Base-by-base conservation (phyloP, 2,113 vertebrate genomes). In the Psittacus erithacus region DNA sequence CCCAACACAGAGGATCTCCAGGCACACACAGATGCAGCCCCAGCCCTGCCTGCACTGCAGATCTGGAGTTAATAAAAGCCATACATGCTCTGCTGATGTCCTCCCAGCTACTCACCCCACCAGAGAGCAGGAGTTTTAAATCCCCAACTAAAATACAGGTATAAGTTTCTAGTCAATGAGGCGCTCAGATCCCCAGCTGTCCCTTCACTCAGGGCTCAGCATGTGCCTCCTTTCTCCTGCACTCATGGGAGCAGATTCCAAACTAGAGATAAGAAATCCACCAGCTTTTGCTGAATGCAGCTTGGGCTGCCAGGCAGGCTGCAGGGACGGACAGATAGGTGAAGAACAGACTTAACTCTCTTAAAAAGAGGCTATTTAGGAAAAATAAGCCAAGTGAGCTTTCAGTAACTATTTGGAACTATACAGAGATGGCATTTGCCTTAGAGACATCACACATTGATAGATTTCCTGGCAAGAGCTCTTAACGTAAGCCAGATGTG, bases 341-440 rank as follows among this genome's bases (percentile, higher is more conserved):
- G 77, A 63, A 84, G 16, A 77, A 19, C 86, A 82, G 84, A 68
- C 53, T 80, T 69, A 91, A 91, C 49, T 88, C 74, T 84, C 91
- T 70, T 89, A 90, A 88, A 91, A 90, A 81, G 83, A 95, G 93
- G 83, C 86, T 91, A 47, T 92, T 89, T 70, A 84, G 86, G 92
- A 93, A 95, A 94, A 95, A 89, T 53, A 96, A 97, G 95, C 95
- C 95, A 91, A 94, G 92, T 96, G 96, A 95, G 92, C n/a, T 31
- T 75, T 95, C 64, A 82, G 86, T 85, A 91, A 94, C 92, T 96
- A 94, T 91, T 44, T 71, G 92, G 95, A 47, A 93, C 94, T 97
- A 95, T 94, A 93, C 81, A 95, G 83, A 82, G 88, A 57, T 46
- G 89, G 87, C 82, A 0, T 71, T 86, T 17, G 92, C 93, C 92